A percentile compares a stretch with the other conserved stretches of the same genome.
Evolutionary conservation across 2,113 vertebrate species (phyloP).

Genomic region (Guaruba guarouba): DNA sequence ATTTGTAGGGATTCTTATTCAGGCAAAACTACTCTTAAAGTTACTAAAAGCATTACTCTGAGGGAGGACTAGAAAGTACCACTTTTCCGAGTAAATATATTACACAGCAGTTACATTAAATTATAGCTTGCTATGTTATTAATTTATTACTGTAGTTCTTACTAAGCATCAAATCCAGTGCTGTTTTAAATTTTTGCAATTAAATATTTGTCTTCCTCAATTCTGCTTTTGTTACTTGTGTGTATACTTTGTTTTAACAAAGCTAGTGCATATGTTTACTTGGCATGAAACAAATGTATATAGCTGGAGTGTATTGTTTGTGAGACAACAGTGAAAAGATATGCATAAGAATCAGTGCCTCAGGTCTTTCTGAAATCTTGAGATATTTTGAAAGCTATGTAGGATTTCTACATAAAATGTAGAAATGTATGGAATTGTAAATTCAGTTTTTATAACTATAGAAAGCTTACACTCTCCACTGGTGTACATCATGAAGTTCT

Average conservation of each 20-base stretch:
- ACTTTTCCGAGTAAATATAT: background rate
- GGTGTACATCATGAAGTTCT: background rate
- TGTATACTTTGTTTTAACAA: background rate
- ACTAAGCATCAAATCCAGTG: background rate
- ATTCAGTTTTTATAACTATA: background rate
- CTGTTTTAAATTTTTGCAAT: background rate
- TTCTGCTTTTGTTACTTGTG: background rate
- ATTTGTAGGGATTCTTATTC: background rate
- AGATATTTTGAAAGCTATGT: background rate
- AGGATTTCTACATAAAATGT: background rate
- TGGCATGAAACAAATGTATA: background rate
- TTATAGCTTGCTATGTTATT: background rate
- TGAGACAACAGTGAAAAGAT: background rate
- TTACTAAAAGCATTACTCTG: background rate
- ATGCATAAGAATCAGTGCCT: background rate
- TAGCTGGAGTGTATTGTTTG: background rate
- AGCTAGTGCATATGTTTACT: background rate
- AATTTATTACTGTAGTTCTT: background rate
- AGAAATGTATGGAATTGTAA: background rate
- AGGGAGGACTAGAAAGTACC: background rate
- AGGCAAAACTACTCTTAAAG: background rate
- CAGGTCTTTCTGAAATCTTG: background rate
- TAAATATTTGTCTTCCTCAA: background rate
- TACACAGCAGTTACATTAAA: background rate
- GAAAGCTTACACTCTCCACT: background rate